A percentile compares a stretch with the other conserved stretches of the same genome.
Evolutionary conservation across 1,140 invertebrate genomes (phyloP).

Genomic region (Caerostris extrusa): DNA sequence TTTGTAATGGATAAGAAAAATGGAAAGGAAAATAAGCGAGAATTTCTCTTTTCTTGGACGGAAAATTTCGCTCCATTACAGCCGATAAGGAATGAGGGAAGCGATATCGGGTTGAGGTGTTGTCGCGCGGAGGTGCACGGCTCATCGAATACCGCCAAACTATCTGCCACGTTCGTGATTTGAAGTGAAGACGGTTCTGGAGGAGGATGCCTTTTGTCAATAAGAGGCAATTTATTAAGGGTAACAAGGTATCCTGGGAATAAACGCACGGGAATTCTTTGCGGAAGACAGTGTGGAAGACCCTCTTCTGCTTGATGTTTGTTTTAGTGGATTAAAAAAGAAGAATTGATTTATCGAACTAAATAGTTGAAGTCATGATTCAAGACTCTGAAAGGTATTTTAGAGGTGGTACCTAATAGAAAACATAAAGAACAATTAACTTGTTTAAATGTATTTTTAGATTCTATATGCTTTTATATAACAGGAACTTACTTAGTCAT

Average conservation of each 20-base stretch:
- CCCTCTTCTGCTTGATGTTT: neutral
- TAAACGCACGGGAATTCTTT: neutral
- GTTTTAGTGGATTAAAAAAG: no score
- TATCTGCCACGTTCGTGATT: neutral
- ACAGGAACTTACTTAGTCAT: no score
- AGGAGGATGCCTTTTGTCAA: neutral
- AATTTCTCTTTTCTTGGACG: neutral
- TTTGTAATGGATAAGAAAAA: conserved; percentile 16
- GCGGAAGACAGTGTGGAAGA: neutral
- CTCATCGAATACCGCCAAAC: neutral
- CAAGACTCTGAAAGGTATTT: no score
- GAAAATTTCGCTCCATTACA: conserved; percentile 11
- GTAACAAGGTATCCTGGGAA: neutral
- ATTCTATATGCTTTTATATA: no score
- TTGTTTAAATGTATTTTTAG: no score
- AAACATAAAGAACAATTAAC: no score
- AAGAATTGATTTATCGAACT: no score
- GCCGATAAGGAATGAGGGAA: neutral
- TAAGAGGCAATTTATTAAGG: neutral
- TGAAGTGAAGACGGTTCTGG: neutral
- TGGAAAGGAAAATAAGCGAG: conserved; percentile 27
- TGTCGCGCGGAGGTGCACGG: neutral
- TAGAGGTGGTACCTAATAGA: no score
- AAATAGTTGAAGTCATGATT: no score
- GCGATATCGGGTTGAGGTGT: conserved; percentile 1